Percentiles rank a stretch among this genome's conserved stretches.
Evolutionary conservation across 1,140 invertebrate species (phyloP).

Genomic region (Ericerus pela): DNA sequence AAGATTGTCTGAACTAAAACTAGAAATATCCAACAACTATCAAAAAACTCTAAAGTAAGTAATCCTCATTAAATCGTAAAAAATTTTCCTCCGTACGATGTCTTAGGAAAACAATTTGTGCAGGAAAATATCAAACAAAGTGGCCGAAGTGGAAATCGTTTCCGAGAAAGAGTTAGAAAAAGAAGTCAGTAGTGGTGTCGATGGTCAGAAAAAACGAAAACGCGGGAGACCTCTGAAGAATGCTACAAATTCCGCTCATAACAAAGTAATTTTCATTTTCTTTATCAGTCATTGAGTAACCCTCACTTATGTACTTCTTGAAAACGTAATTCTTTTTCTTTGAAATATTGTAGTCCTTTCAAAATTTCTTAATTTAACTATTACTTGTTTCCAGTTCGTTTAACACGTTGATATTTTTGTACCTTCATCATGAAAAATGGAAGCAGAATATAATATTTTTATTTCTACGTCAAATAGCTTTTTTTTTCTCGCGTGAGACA

Average conservation of each 20-base stretch:
- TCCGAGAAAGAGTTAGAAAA: neutral
- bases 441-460: too few species aligned
- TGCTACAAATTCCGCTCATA: too few species aligned
- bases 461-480: too few species aligned
- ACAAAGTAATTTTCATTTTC: neutral
- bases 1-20: conserved; percentile 35
- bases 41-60: conserved; percentile 32
- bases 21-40: conserved; percentile 33
- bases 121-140: neutral
- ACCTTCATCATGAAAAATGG: too few species aligned
- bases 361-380: too few species aligned
- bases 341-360: neutral
- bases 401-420: too few species aligned
- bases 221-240: neutral
- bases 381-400: too few species aligned
- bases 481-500: too few species aligned
- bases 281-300: neutral
- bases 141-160: neutral
- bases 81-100: neutral
- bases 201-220: conserved; percentile 1
- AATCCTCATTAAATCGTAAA: conserved; percentile 16
- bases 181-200: too few species aligned
- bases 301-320: neutral
- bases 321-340: too few species aligned
- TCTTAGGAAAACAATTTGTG: neutral